Evolutionary conservation across 2,113 vertebrate genomes (phyloP), one percentile per base, ranked within the genome.

Genomic region (Crotalus tigris): DNA sequence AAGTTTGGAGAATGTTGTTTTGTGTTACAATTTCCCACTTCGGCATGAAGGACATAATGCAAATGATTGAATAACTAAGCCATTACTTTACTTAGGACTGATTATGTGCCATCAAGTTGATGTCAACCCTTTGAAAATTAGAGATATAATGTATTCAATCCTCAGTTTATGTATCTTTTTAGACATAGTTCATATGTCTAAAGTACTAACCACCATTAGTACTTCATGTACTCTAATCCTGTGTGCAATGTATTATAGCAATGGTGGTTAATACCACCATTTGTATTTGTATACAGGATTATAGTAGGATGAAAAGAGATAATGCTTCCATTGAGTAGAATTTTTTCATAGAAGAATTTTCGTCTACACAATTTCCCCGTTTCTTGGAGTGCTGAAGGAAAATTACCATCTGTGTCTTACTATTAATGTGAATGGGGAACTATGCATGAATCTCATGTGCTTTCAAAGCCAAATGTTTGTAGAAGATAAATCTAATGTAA

Each of bases 321-420:
- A 96, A 85, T 88, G 81, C 97, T 97, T 97, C 95, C 94, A 95
- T 96, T 96, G 94, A 94, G 93, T 95, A 96, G 94, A 94, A 95
- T 95, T 95, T 96, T 89, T 96, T 97, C 94, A 92, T 95, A 95
- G 95, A 95, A 96, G 95, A 97, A 95, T 96, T 96, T 96, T 96
- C 91, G 94, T 94, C 95, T 95, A 95, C 95, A 95, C 94, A 96
- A 89, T 92, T 94, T 88, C 91, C 90, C 92, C 95, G 93, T 92
- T 12, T 44, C 96, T 94, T 92, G 89, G 95, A 96, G 94, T 46
- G 61, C 90, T 54, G 7, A 24, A 91, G 93, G 95, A 94, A 90
- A 96, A 94, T 95, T 91, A 94, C 92, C 93, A 49, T 85, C 64
- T 95, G 91, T 95, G 95, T 94, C 94, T 96, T 93, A 90, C 94